These are phyloP conservation scores for Trogon surrucura DNA, from an alignment of 2,113 vertebrate genomes.

Conservation along the genomic window DNA sequence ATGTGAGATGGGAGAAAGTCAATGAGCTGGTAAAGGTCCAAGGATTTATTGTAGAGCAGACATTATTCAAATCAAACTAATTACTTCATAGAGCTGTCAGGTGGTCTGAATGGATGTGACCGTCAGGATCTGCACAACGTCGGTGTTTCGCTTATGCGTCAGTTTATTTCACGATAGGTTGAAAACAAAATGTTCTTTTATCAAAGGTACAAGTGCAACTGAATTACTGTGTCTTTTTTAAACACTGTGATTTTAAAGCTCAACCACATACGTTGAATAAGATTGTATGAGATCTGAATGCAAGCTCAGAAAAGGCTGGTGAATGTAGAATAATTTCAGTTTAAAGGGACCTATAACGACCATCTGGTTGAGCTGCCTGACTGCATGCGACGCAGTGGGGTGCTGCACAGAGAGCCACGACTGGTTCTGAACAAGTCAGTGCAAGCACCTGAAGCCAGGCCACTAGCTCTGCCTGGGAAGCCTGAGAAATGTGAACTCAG, in stretches of 20 bases:
- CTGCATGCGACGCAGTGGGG: not conserved
- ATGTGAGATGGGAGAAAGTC: not conserved
- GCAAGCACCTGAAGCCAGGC: accelerated
- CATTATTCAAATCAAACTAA: not conserved
- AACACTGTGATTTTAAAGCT: not conserved
- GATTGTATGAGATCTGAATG: not conserved
- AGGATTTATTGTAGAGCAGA: not conserved
- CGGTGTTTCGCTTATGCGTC: not conserved
- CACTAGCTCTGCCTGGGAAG: not conserved
- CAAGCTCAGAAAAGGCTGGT: not conserved
- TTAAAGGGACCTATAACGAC: not conserved
- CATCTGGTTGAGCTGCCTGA: not conserved
- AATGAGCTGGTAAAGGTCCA: not conserved
- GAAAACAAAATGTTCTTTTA: not conserved
- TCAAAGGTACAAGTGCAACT: not conserved
- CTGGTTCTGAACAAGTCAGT: not conserved
- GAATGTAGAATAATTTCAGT: not conserved
- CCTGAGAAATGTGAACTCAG: not conserved
- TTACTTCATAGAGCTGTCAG: not conserved
- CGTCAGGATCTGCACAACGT: not conserved
- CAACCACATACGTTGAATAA: not conserved
- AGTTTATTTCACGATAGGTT: not conserved
- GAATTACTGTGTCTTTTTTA: not conserved
- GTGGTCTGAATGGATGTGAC: not conserved
- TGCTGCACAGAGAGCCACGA: not conserved